Evolutionary conservation across 2,113 vertebrate species (phyloP).

Genomic region (Danionella cerebrum): DNA sequence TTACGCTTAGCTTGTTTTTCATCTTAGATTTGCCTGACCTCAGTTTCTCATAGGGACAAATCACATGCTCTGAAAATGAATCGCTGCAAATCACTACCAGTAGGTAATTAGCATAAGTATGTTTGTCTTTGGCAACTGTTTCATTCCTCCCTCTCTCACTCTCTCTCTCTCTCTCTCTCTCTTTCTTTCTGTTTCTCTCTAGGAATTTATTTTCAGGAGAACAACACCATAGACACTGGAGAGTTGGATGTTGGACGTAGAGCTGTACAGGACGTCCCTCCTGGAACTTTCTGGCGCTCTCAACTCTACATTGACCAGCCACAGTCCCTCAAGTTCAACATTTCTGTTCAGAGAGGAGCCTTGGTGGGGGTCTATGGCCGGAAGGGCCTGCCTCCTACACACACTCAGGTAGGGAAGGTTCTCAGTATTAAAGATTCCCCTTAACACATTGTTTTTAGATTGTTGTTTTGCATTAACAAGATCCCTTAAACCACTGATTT

Average conservation of each 20-base stretch:
- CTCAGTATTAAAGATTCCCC: conserved; percentile 37
- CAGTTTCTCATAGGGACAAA: neutral
- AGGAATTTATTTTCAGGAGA: conserved; percentile 83
- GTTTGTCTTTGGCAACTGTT: neutral
- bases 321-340: conserved; percentile 97
- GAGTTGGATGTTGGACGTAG: conserved; percentile 90
- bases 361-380: conserved; percentile 94
- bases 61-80: neutral
- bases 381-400: conserved; percentile 92
- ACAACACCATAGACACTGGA: conserved; percentile 96
- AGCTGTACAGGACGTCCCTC: conserved; percentile 85
- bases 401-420: conserved; percentile 80
- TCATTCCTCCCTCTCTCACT: neutral
- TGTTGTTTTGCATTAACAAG: no score
- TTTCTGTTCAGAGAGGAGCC: conserved; percentile 92
- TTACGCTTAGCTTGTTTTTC: neutral
- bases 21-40: neutral
- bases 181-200: no score
- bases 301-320: conserved; percentile 96
- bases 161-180: no score
- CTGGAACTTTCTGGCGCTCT: conserved; percentile 95
- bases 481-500: no score
- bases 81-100: neutral
- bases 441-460: no score
- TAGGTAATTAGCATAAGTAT: neutral